These are phyloP conservation scores for Sinocyclocheilus rhinocerous DNA, from an alignment of 2,113 vertebrate genomes.

Conservation along the genomic window DNA sequence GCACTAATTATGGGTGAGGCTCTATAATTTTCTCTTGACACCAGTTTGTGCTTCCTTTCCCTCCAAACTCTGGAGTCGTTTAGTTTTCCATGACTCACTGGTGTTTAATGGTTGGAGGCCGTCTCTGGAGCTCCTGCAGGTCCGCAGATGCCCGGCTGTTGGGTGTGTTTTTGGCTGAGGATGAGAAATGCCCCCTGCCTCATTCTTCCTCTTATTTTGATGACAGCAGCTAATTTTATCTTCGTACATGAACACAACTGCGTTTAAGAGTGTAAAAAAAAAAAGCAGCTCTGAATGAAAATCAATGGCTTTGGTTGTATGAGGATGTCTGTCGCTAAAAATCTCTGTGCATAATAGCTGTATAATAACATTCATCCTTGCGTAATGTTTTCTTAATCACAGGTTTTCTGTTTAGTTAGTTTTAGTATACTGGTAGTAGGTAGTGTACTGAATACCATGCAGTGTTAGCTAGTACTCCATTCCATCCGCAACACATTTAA, in stretches of 20 bases:
- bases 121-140: neutral
- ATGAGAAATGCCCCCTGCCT: neutral
- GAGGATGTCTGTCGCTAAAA: neutral
- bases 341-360: neutral
- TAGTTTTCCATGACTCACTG: neutral
- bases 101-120: neutral
- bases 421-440: neutral
- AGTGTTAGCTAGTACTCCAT: neutral
- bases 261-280: neutral
- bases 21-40: neutral
- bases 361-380: neutral
- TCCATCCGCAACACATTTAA: neutral
- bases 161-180: neutral
- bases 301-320: neutral
- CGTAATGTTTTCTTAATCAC: neutral
- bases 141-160: neutral
- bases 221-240: neutral
- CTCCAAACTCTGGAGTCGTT: neutral
- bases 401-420: neutral
- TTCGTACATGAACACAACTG: neutral
- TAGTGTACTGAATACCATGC: neutral
- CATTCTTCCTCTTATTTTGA: neutral
- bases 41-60: neutral
- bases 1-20: too few species aligned
- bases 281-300: neutral